phyloP scores from a whole-genome alignment of 2,888 invertebrate genomes.

The Neuroscelio doddi region DNA sequence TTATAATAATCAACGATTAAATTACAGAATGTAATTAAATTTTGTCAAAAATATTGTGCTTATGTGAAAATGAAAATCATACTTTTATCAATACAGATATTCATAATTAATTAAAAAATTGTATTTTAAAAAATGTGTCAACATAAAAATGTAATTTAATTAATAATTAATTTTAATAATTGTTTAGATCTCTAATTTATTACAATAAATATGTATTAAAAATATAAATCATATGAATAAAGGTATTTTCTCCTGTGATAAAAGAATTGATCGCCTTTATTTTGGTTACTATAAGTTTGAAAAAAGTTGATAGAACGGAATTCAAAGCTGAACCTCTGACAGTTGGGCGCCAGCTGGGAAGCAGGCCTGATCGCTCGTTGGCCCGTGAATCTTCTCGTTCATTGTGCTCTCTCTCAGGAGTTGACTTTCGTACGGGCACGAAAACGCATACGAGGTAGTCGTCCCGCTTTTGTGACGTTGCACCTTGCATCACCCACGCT shows the following conservation, averaged over 20 bases:
- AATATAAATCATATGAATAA: no score
- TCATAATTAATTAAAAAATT: no score
- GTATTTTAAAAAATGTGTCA: not conserved
- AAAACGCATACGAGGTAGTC: conserved; percentile 2
- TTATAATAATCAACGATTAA: no score
- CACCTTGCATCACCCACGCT: conserved; percentile 21
- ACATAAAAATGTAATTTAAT: not conserved
- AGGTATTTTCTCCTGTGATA: no score
- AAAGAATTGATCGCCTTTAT: no score
- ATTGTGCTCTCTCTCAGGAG: conserved; percentile 9
- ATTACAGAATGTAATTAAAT: no score
- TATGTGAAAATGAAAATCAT: no score
- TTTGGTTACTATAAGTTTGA: not conserved
- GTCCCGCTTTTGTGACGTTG: conserved; percentile 10
- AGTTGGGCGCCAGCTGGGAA: conserved; percentile 60
- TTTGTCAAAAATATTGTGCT: no score
- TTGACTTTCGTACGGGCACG: conserved; percentile 9
- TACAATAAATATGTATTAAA: no score
- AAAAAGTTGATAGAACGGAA: conserved; percentile 7
- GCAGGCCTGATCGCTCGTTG: conserved; percentile 32
- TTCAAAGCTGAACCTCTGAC: conserved; percentile 37
- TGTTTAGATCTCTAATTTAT: no score
- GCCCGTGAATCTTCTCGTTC: conserved; percentile 41
- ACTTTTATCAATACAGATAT: no score
- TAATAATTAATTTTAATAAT: no score